These are phyloP conservation scores for Hippoglossus hippoglossus DNA, from an alignment of 2,797 vertebrate species.

Conservation along the genomic window DNA sequence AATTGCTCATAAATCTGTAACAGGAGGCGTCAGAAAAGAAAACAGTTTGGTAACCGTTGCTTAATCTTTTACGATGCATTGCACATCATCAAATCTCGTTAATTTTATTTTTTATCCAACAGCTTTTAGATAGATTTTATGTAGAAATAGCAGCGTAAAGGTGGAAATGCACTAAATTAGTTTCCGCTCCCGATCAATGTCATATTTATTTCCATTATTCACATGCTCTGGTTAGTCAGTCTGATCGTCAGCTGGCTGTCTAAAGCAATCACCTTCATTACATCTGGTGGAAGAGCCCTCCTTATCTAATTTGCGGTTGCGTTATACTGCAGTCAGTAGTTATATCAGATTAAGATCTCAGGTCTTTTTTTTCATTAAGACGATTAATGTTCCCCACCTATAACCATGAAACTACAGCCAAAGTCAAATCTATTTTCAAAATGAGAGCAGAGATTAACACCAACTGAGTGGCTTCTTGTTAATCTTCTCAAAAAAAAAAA, in stretches of 20 bases:
- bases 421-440: background rate
- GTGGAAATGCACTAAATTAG: too few species aligned
- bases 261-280: constrained; percentile 2
- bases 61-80: too few species aligned
- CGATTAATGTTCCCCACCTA: constrained; percentile 13
- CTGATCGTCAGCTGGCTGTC: background rate
- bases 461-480: background rate
- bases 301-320: constrained; percentile 11
- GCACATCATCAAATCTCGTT: too few species aligned
- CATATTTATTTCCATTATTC: background rate
- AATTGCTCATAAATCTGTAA: too few species aligned
- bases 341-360: constrained; percentile 29
- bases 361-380: constrained; percentile 11
- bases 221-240: background rate
- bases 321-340: constrained; percentile 21
- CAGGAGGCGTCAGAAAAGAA: too few species aligned
- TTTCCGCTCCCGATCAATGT: too few species aligned
- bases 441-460: background rate
- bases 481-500: background rate
- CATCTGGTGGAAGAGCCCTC: constrained; percentile 2
- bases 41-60: too few species aligned
- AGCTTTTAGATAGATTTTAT: too few species aligned
- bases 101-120: too few species aligned
- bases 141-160: too few species aligned
- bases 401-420: constrained; percentile 18